Evolutionary conservation across 2,888 invertebrate species (phyloP), one percentile per base, ranked within the genome.

Genomic region (Lycophotia porphyrea): DNA sequence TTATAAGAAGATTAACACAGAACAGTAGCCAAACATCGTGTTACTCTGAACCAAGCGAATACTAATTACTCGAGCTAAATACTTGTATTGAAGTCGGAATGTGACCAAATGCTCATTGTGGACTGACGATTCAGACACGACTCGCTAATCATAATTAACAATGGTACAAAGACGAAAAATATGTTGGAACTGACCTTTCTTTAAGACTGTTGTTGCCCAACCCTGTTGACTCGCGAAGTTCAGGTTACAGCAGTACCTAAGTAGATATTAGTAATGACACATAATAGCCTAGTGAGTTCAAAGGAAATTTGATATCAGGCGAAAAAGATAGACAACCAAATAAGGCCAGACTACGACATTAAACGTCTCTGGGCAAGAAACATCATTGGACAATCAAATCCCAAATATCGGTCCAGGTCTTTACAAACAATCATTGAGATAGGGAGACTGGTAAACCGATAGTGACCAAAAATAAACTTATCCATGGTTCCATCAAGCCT

Each of bases 171-270:
- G 67, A 64, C 47, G 60, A 61, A 74, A 67, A 63, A 63, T 63
- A 81, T 79, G 27, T 55, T 39, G 42, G 69, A 69, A 72, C 79
- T 78, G 69, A 84, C 80, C 78, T 82, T 78, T n/a, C 39, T 82
- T 36, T 42, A 34, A 36, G n/a, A 47, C 27, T 52, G 18, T 49
- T 5, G 42, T 76, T 76, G 18, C 42, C n/a, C 31, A 77, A 77
- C 42, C 49, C 8, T 34, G 39, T 70, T 15, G 18, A 39, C 5
- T 55, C 63, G n/a, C 5, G 63, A 64, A 80, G 78, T 67, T 82
- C 49, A 71, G 55, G 42, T 21, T 81, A 44, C 31, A 13, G 61
- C 11, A 63, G n/a, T 44, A 15, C 31, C 42, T 58, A 21, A 58
- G n/a, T n/a, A 61, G 69, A 60, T 15, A 31, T 21, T 31, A 9